Evolutionary conservation across 1,140 invertebrate genomes (phyloP).

Genomic region (Drosophila mojavensis): DNA sequence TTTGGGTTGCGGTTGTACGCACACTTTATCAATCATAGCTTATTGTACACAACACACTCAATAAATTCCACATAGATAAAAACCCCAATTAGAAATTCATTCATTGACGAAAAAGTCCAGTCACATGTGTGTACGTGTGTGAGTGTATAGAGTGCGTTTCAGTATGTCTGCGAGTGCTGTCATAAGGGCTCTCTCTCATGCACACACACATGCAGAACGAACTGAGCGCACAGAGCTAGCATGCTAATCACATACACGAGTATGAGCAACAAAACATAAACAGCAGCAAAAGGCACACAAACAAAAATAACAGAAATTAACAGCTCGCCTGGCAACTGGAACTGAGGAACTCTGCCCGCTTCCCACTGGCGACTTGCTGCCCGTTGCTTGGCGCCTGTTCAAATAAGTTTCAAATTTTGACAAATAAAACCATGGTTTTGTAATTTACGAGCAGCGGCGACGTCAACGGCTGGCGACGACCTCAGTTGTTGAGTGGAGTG

Average conservation of each 20-base stretch:
- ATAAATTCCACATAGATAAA: constrained; percentile 11
- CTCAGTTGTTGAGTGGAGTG: constrained; percentile 32
- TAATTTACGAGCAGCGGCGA: constrained; percentile 72
- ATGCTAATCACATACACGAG: constrained; percentile 68
- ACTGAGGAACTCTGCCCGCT: constrained; percentile 19
- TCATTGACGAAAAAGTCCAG: constrained; percentile 60
- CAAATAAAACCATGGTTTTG: constrained; percentile 83
- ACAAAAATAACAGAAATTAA: constrained; percentile 31
- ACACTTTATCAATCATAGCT: constrained; percentile 27
- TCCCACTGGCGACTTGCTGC: constrained; percentile 37
- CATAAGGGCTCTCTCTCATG: constrained; percentile 36
- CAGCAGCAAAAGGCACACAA: constrained; percentile 38
- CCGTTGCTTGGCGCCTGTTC: constrained; percentile 76
- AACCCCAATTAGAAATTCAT: constrained; percentile 65
- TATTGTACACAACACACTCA: constrained; percentile 21
- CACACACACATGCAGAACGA: constrained; percentile 1
- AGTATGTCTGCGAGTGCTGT: constrained; percentile 8
- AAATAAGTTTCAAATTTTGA: constrained; percentile 84
- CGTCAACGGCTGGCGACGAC: constrained; percentile 1
- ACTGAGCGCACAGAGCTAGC: constrained; percentile 17
- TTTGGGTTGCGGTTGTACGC: background rate
- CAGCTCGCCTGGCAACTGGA: constrained; percentile 50
- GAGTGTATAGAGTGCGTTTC: background rate
- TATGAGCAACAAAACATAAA: constrained; percentile 36
- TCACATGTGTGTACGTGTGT: background rate